phyloP scores from a whole-genome alignment of 2,113 vertebrate species.

The Clupea harengus region DNA sequence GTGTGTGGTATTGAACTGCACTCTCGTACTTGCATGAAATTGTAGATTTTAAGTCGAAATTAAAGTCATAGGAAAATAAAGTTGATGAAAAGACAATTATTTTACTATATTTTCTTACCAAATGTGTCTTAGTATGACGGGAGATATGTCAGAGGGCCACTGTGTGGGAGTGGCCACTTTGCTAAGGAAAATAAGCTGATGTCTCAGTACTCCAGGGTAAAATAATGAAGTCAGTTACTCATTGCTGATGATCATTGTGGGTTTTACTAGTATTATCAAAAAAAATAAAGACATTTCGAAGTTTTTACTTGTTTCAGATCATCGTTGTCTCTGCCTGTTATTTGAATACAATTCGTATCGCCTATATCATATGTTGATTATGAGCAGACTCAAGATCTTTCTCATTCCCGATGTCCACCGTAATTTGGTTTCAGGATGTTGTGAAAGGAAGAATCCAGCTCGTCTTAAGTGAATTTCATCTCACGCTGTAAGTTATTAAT shows the following conservation, averaged over 20 bases:
- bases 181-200: not conserved
- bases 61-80: not conserved
- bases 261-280: not conserved
- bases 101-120: slow-evolving; percentile 14
- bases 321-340: not conserved
- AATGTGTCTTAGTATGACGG: not conserved
- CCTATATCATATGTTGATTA: not conserved
- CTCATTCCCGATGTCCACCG: not conserved
- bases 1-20: not conserved
- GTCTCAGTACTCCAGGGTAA: not conserved
- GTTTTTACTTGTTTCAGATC: not conserved
- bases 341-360: not conserved
- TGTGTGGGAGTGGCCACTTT: not conserved
- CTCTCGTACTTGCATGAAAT: not conserved
- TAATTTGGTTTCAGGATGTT: not conserved
- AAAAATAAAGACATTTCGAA: not conserved
- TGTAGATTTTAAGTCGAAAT: not conserved
- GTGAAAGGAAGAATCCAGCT: not conserved
- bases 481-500: not conserved
- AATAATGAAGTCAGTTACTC: not conserved
- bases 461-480: not conserved
- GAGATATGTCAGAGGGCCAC: not conserved
- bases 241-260: not conserved
- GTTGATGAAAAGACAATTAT: not conserved
- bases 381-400: not conserved